These are phyloP conservation scores for Eurytoma adleriae DNA, from an alignment of 2,888 invertebrate species.

Conservation along the genomic window DNA sequence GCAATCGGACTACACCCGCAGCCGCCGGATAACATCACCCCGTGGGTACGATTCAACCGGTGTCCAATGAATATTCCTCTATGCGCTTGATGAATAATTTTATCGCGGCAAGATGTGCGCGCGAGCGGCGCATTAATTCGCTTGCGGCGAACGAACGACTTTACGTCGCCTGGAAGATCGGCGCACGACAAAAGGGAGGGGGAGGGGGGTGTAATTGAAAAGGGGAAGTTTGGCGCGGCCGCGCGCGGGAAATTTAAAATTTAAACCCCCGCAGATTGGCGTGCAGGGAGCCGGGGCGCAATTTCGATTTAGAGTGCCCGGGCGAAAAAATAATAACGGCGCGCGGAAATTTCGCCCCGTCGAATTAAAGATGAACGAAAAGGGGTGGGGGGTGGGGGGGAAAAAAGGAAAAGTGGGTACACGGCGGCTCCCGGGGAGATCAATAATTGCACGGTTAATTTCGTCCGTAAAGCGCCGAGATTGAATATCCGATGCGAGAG, in stretches of 20 bases:
- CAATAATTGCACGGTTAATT: constrained; percentile 55
- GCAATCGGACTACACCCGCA: too few relatives aligned
- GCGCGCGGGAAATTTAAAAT: constrained; percentile 45
- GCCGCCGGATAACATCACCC: too few relatives aligned
- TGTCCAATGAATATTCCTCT: too few relatives aligned
- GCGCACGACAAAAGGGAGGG: not conserved
- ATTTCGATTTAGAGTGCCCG: constrained; percentile 14
- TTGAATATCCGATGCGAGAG: constrained; percentile 44
- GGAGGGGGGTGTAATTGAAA: constrained; percentile 7
- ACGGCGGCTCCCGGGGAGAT: constrained; percentile 3
- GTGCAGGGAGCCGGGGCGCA: not conserved
- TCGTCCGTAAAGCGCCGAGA: constrained; percentile 40
- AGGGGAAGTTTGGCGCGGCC: constrained; percentile 16
- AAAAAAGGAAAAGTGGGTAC: too few relatives aligned
- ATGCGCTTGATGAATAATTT: too few relatives aligned
- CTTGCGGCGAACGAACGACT: not conserved
- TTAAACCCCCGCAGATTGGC: constrained; percentile 22
- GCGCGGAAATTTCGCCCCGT: not conserved
- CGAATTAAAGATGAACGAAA: constrained; percentile 1
- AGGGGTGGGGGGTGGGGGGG: too few relatives aligned
- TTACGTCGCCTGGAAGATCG: not conserved
- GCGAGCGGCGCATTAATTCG: constrained; percentile 6
- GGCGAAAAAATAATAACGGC: not conserved
- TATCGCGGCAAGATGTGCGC: not conserved
- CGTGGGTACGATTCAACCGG: too few relatives aligned